These are phyloP conservation scores for Drosophila mayaguana DNA, from an alignment of 2,888 invertebrate species.

Conservation along the genomic window DNA sequence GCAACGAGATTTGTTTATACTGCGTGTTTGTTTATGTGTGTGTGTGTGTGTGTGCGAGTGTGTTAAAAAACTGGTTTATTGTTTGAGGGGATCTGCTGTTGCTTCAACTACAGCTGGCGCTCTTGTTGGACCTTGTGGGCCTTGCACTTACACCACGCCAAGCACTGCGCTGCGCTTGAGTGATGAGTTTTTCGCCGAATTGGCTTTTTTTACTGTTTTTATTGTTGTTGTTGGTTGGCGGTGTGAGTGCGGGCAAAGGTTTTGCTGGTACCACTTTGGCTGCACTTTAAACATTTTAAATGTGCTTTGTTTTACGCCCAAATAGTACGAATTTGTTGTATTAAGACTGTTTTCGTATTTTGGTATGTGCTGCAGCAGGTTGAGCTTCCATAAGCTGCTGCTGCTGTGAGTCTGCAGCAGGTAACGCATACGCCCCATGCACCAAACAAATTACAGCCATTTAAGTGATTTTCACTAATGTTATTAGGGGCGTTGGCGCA, in stretches of 20 bases:
- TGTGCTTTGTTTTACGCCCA: constrained; percentile 53
- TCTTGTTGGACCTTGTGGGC: constrained; percentile 16
- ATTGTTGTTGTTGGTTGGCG: constrained; percentile 3
- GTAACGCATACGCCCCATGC: constrained; percentile 57
- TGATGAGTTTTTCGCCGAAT: constrained; percentile 70
- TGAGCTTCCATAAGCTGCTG: constrained; percentile 14
- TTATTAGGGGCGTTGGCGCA: constrained; percentile 46
- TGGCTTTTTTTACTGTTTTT: constrained; percentile 13
- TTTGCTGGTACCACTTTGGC: constrained; percentile 30
- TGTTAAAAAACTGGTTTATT: constrained; percentile 41
- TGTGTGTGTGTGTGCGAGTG: constrained; percentile 12
- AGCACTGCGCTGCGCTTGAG: constrained; percentile 55
- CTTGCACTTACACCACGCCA: constrained; percentile 31
- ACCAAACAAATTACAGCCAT: constrained; percentile 56
- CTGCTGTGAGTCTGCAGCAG: constrained; percentile 2
- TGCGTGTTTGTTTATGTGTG: constrained; percentile 19
- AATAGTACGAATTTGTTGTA: constrained; percentile 50
- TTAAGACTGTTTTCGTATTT: constrained; percentile 20
- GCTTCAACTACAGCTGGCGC: constrained; percentile 27
- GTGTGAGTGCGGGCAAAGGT: not conserved
- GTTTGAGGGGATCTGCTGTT: constrained; percentile 45
- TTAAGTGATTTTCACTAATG: constrained; percentile 62
- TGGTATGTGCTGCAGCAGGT: constrained; percentile 2
- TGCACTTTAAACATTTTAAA: constrained; percentile 50
- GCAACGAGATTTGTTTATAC: constrained; percentile 53